Evolutionary conservation across 2,888 invertebrate species (phyloP).

Genomic region (Pasiphila rectangulata): DNA sequence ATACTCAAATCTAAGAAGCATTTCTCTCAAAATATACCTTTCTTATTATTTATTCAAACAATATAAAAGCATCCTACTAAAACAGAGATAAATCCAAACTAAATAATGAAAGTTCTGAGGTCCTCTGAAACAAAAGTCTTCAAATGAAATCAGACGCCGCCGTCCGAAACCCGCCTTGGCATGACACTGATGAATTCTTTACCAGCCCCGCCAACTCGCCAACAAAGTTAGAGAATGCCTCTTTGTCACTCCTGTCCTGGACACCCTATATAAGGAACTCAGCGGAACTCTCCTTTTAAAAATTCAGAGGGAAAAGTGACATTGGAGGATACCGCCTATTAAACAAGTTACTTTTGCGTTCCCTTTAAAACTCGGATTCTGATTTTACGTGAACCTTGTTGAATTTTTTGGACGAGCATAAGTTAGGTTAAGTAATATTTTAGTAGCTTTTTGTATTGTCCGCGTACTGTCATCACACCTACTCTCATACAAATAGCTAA

Average conservation of each 20-base stretch:
- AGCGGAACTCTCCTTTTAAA: constrained; percentile 52
- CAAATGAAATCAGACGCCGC: constrained; percentile 14
- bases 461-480: no score
- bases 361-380: constrained; percentile 15
- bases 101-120: neutral
- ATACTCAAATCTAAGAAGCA: no score
- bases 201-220: constrained; percentile 19
- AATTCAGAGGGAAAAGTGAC: constrained; percentile 68
- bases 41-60: neutral
- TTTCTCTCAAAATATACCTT: no score
- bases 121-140: constrained; percentile 2
- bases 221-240: constrained; percentile 26
- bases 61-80: neutral
- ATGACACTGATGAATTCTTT: constrained; percentile 24
- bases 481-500: no score
- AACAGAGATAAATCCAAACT: neutral
- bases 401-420: constrained; percentile 1
- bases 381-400: constrained; percentile 2
- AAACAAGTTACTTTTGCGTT: constrained; percentile 48
- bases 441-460: no score
- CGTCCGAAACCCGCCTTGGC: constrained; percentile 12
- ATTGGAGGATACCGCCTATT: constrained; percentile 58
- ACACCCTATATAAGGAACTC: constrained; percentile 53
- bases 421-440: no score
- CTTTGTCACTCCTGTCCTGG: constrained; percentile 37